Percentiles rank a stretch among this genome's conserved stretches.
phyloP scores from a whole-genome alignment of 1,140 invertebrate species.

The Trissolcus basalis region DNA sequence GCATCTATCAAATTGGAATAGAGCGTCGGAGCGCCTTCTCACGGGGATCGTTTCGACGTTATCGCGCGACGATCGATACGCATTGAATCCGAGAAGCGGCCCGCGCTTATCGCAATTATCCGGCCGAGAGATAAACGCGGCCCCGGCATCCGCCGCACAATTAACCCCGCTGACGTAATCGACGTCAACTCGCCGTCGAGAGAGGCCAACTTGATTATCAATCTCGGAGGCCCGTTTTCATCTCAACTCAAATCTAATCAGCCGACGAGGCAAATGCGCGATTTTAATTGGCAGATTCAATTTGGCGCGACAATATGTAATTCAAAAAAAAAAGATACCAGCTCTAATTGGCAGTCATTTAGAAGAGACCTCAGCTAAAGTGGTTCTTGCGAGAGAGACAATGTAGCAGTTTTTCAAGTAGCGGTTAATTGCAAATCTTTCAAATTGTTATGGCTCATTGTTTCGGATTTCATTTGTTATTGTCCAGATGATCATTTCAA shows the following conservation, averaged over 20 bases:
- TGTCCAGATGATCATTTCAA: too few species aligned
- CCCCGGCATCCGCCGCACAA: slow-evolving; percentile 66
- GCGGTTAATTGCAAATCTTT: too few species aligned
- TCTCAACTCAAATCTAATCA: slow-evolving; percentile 17
- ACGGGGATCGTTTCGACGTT: neutral
- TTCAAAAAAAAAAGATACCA: too few species aligned
- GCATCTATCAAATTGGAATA: too few species aligned
- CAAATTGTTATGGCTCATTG: too few species aligned
- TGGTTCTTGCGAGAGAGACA: too few species aligned
- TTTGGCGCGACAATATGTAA: too few species aligned
- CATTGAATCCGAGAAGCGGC: slow-evolving; percentile 34
- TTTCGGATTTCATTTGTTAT: too few species aligned
- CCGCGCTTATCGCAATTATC: slow-evolving; percentile 45
- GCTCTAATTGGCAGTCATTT: too few species aligned
- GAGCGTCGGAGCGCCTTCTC: neutral
- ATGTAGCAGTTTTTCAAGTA: too few species aligned
- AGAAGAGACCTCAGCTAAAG: too few species aligned
- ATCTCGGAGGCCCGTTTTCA: slow-evolving; percentile 1
- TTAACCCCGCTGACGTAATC: slow-evolving; percentile 71
- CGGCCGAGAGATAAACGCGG: slow-evolving; percentile 28
- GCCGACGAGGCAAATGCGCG: neutral
- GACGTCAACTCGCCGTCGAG: slow-evolving; percentile 65
- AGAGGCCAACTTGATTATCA: neutral
- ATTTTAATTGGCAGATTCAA: too few species aligned
- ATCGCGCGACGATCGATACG: slow-evolving; percentile 41